phyloP scores from a whole-genome alignment of 2,888 invertebrate genomes.

The Tinea pellionella region DNA sequence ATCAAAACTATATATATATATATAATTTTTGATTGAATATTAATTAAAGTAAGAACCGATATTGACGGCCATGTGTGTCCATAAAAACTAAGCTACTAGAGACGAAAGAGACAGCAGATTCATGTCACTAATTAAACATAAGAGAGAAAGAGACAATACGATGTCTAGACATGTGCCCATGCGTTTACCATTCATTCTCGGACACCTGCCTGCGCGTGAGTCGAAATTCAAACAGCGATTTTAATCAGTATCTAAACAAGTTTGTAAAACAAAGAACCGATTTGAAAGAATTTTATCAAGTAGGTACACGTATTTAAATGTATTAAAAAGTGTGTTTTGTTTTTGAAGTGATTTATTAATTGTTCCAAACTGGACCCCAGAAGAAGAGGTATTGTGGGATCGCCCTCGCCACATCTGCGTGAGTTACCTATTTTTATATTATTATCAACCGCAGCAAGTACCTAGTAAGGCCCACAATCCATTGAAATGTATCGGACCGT shows the following conservation, averaged over 20 bases:
- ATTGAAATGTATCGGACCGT: too few species aligned
- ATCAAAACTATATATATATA: too few species aligned
- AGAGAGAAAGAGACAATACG: background rate
- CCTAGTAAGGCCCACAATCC: too few species aligned
- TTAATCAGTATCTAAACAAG: constrained; percentile 28
- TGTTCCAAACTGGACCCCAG: constrained; percentile 38
- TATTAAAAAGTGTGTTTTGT: constrained; percentile 15
- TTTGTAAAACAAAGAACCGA: constrained; percentile 4
- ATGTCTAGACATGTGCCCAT: constrained; percentile 5
- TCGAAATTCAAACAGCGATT: constrained; percentile 42
- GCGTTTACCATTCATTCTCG: constrained; percentile 4
- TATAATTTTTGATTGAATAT: background rate
- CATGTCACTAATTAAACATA: background rate
- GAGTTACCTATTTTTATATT: background rate
- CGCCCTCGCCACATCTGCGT: constrained; percentile 20
- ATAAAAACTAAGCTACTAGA: constrained; percentile 2
- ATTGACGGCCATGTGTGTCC: background rate
- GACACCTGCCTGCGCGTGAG: constrained; percentile 41
- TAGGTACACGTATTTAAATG: background rate
- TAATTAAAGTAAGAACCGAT: background rate
- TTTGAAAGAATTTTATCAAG: background rate
- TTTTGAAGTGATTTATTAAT: constrained; percentile 21
- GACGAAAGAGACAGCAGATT: background rate
- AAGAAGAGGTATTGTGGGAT: constrained; percentile 36
- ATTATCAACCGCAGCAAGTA: background rate